Percentiles rank a stretch among this genome's conserved stretches.
Conservation (phyloP, 2,113 vertebrate genomes). For the Marmota monax region DNA sequence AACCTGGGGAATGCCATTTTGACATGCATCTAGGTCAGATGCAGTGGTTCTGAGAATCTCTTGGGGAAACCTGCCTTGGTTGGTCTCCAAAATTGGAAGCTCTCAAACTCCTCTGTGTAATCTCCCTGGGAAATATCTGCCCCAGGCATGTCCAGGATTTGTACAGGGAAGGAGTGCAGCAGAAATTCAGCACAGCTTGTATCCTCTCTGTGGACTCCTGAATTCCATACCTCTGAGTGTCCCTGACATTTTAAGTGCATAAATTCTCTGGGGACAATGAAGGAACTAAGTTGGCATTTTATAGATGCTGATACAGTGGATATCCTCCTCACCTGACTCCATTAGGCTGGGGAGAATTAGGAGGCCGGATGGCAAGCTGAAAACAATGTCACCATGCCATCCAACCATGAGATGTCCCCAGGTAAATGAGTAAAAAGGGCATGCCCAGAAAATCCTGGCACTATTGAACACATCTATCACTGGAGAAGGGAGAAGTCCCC, state of each 20-base stretch:
- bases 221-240: not conserved
- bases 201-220: not conserved
- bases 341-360: not conserved
- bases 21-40: not conserved
- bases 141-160: rapidly evolving
- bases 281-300: not conserved
- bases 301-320: not conserved
- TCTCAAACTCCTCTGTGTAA: not conserved
- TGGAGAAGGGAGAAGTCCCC: not conserved
- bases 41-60: rapidly evolving
- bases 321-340: not conserved
- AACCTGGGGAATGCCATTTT: rapidly evolving
- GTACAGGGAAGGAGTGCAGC: not conserved
- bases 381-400: not conserved
- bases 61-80: not conserved
- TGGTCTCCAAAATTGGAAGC: not conserved
- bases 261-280: rapidly evolving
- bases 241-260: not conserved
- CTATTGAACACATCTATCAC: not conserved
- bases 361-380: too few species aligned
- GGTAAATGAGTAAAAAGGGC: rapidly evolving
- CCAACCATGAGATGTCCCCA: not conserved
- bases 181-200: too few species aligned
- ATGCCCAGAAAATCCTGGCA: not conserved
- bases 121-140: not conserved